These are phyloP conservation scores for Microcebus ravelobensis DNA, from an alignment of 2,113 vertebrate species.

Conservation along the genomic window DNA sequence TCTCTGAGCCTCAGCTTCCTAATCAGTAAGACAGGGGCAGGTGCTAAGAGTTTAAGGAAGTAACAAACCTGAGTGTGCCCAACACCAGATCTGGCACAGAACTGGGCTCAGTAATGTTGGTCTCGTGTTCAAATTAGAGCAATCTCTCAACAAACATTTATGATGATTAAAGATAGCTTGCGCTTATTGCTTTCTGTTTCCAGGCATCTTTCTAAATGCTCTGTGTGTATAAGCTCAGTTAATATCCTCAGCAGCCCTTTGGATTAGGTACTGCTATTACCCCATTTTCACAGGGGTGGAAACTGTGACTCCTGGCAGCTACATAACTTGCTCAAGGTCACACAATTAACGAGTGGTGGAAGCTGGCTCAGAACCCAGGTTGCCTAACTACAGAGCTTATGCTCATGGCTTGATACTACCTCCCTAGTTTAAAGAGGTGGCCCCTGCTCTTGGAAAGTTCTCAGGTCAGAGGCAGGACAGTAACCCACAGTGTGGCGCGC, in stretches of 20 bases:
- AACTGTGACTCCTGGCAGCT: neutral
- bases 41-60: neutral
- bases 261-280: neutral
- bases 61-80: fast-evolving
- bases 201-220: neutral
- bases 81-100: neutral
- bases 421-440: neutral
- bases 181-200: neutral
- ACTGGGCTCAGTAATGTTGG: neutral
- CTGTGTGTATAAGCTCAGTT: neutral
- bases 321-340: neutral
- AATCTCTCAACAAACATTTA: neutral
- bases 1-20: neutral
- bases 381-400: neutral
- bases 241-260: neutral
- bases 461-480: neutral
- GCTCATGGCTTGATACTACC: neutral
- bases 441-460: neutral
- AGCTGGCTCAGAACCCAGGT: neutral
- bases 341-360: neutral
- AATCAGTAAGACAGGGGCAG: neutral
- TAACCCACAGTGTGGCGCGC: fast-evolving
- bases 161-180: neutral
- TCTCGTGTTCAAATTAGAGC: neutral
- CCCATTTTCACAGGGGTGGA: neutral